Percentiles rank a stretch among this genome's conserved stretches.
phyloP scores from a whole-genome alignment of 35 echinoderm and acorn worm species.

The Apostichopus californicus region DNA sequence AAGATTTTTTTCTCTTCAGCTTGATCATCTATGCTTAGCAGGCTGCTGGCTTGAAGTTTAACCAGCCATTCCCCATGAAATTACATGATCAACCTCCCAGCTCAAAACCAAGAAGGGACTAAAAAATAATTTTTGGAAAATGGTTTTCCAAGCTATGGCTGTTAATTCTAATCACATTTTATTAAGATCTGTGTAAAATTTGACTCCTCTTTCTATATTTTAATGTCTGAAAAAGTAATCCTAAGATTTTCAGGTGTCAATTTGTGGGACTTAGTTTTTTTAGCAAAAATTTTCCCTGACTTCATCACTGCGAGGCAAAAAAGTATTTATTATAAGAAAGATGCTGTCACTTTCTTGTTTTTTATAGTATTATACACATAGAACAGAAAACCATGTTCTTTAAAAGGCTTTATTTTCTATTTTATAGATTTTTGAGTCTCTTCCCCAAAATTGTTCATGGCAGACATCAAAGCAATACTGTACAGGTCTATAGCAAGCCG shows the following conservation, averaged over 20 bases:
- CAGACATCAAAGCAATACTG: too few relatives aligned
- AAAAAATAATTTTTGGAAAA: slow-evolving; percentile 29
- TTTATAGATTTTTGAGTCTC: slow-evolving; percentile 24
- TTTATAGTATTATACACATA: slow-evolving; percentile 10
- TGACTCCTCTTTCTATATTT: background rate
- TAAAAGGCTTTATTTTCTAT: background rate
- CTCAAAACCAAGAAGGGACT: background rate
- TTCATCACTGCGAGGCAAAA: background rate
- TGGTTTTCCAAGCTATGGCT: background rate
- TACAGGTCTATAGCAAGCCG: background rate
- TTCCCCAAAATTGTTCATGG: slow-evolving; percentile 8
- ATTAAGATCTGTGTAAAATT: background rate
- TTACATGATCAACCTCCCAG: background rate
- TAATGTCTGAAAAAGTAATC: background rate
- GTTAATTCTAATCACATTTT: background rate
- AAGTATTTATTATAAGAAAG: too few relatives aligned
- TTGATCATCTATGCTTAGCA: background rate
- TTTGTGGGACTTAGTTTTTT: slow-evolving; percentile 40
- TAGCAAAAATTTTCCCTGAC: slow-evolving; percentile 25
- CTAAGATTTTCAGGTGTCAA: slow-evolving; percentile 28
- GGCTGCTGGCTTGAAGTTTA: background rate
- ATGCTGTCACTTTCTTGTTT: background rate
- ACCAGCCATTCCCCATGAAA: slow-evolving; percentile 14
- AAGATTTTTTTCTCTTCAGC: slow-evolving; percentile 50
- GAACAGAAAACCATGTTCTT: slow-evolving; percentile 24